phyloP scores from a whole-genome alignment of 2,797 vertebrate species.

The Esox lucius region DNA sequence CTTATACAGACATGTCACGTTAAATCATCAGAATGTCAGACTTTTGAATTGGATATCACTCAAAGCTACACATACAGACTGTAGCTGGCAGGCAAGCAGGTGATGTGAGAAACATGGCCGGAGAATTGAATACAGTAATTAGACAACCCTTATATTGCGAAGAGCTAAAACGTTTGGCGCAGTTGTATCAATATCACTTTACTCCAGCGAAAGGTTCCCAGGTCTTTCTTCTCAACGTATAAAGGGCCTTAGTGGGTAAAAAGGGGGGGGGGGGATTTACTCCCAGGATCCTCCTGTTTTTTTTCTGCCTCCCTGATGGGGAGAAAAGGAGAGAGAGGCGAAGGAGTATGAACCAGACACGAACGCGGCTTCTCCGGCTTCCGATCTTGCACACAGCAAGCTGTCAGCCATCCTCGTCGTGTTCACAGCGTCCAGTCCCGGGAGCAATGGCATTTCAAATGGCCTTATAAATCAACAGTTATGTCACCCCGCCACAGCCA shows the following conservation, averaged over 20 bases:
- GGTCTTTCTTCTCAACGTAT: conserved; percentile 49
- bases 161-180: conserved; percentile 33
- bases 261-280: conserved; percentile 38
- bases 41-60: conserved; percentile 23
- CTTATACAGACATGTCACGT: conserved; percentile 52
- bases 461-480: conserved; percentile 79
- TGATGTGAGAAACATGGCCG: conserved; percentile 40
- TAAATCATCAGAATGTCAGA: conserved; percentile 55
- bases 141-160: conserved; percentile 35
- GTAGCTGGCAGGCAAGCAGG: conserved; percentile 49
- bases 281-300: conserved; percentile 45
- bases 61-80: conserved; percentile 39
- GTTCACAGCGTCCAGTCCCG: conserved; percentile 63
- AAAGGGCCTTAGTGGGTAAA: conserved; percentile 40
- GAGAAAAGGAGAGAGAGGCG: background rate
- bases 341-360: conserved; percentile 36
- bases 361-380: conserved; percentile 59
- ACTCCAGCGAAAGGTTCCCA: conserved; percentile 38
- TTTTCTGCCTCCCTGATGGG: conserved; percentile 34
- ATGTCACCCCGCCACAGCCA: conserved; percentile 73
- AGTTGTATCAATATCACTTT: conserved; percentile 37
- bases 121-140: conserved; percentile 58
- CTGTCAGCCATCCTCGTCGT: conserved; percentile 66
- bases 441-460: conserved; percentile 74
- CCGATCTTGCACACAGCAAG: conserved; percentile 67